A percentile compares a stretch with the other conserved stretches of the same genome.
These are phyloP conservation scores for Harpagifer antarcticus DNA, from an alignment of 2,797 vertebrate species.

Conservation along the genomic window DNA sequence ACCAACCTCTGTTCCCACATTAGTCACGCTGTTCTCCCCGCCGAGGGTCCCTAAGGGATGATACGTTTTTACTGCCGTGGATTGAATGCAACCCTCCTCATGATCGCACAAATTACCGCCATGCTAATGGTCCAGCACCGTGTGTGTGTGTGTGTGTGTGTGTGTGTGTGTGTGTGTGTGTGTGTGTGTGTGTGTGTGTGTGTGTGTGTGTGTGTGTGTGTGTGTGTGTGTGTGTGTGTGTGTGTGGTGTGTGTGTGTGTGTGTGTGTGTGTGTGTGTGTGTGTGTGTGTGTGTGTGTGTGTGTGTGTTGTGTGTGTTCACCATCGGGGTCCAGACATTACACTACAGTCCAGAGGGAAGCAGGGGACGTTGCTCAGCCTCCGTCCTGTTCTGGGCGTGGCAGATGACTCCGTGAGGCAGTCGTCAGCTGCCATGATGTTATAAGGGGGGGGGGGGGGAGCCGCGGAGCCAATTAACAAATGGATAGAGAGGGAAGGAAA, in stretches of 20 bases:
- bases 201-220: neutral
- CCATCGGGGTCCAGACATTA: conserved; percentile 27
- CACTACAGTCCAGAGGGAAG: conserved; percentile 14
- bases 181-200: conserved; percentile 8
- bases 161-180: too few species aligned
- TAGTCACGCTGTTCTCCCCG: conserved; percentile 66
- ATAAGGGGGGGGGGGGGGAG: conserved; percentile 37
- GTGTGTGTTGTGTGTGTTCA: too few species aligned
- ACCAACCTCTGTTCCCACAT: conserved; percentile 63
- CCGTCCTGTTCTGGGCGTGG: conserved; percentile 60
- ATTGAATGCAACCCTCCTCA: conserved; percentile 60
- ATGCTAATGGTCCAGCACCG: conserved; percentile 52
- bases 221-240: neutral
- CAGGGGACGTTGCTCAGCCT: conserved; percentile 47
- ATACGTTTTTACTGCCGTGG: conserved; percentile 63
- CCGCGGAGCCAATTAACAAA: conserved; percentile 80
- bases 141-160: too few species aligned
- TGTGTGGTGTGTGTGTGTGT: too few species aligned
- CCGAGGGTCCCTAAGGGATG: conserved; percentile 67
- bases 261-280: too few species aligned
- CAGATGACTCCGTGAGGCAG: conserved; percentile 35
- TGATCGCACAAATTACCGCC: conserved; percentile 69
- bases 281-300: too few species aligned
- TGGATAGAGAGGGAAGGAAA: conserved; percentile 63
- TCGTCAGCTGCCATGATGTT: conserved; percentile 42